Percentiles rank a stretch among this genome's conserved stretches.
These are phyloP conservation scores for Hydriomena furcata DNA, from an alignment of 2,888 invertebrate genomes.

Conservation along the genomic window DNA sequence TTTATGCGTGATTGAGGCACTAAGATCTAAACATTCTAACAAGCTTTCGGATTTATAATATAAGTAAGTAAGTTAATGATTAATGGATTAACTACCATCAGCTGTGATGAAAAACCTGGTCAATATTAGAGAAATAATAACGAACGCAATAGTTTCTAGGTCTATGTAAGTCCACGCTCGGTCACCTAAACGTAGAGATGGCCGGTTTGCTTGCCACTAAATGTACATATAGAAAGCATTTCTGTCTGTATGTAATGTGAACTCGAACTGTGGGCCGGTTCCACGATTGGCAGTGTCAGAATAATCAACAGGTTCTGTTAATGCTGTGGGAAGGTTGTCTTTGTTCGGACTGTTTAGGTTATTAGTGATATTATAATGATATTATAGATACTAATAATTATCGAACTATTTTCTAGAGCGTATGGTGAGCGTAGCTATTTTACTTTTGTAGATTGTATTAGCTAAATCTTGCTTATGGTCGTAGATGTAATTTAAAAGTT, in stretches of 20 bases:
- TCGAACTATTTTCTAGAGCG: too few species aligned
- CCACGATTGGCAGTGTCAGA: conserved; percentile 42
- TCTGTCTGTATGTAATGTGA: conserved; percentile 52
- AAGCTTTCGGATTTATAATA: too few species aligned
- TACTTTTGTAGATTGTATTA: too few species aligned
- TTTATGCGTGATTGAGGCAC: too few species aligned
- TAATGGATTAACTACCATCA: too few species aligned
- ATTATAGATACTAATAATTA: too few species aligned
- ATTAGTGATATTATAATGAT: not conserved
- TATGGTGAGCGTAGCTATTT: too few species aligned
- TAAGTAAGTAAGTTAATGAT: too few species aligned
- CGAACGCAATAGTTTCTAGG: conserved; percentile 37
- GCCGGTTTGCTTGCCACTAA: conserved; percentile 60
- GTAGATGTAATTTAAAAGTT: too few species aligned
- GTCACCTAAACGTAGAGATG: conserved; percentile 60
- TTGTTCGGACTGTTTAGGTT: conserved; percentile 12
- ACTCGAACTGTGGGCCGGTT: conserved; percentile 46
- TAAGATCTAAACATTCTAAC: too few species aligned
- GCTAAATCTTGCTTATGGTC: too few species aligned
- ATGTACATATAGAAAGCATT: conserved; percentile 49
- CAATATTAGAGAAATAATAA: conserved; percentile 21
- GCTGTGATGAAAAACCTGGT: too few species aligned
- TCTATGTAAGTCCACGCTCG: conserved; percentile 55
- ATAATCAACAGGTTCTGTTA: conserved; percentile 43
- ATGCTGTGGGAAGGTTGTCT: conserved; percentile 27